These are phyloP conservation scores for Drosophila demipolita DNA, from an alignment of 2,888 invertebrate genomes.

Conservation along the genomic window DNA sequence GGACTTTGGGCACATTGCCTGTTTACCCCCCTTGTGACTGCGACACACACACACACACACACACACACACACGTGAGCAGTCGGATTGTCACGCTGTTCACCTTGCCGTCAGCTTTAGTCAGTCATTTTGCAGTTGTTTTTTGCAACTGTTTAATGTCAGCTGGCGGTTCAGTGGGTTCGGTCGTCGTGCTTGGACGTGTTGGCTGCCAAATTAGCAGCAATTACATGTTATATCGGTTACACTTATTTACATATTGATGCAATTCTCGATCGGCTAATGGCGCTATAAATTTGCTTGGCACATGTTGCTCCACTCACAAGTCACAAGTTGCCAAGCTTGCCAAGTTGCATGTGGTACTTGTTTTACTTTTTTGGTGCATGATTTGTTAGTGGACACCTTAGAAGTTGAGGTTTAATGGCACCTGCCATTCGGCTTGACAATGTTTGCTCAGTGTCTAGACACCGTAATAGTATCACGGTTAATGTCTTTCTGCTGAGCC, in stretches of 20 bases:
- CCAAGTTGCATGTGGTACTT: slow-evolving; percentile 17
- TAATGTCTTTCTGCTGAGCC: slow-evolving; percentile 56
- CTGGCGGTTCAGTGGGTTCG: slow-evolving; percentile 32
- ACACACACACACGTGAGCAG: slow-evolving; percentile 19
- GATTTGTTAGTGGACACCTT: slow-evolving; percentile 63
- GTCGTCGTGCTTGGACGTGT: slow-evolving; percentile 78
- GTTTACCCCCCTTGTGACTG: background rate
- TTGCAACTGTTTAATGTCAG: slow-evolving; percentile 68
- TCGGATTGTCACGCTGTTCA: slow-evolving; percentile 74
- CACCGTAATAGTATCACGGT: slow-evolving; percentile 44
- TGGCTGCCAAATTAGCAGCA: slow-evolving; percentile 82
- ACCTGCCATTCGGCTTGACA: slow-evolving; percentile 70
- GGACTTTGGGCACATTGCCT: slow-evolving; percentile 23
- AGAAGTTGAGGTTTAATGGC: slow-evolving; percentile 67
- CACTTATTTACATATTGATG: slow-evolving; percentile 81
- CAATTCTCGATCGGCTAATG: slow-evolving; percentile 75
- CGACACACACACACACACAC: background rate
- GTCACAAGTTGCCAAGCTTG: slow-evolving; percentile 11
- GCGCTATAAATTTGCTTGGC: slow-evolving; percentile 78
- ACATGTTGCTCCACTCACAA: slow-evolving; percentile 55
- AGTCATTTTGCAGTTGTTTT: slow-evolving; percentile 62
- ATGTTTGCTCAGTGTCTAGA: slow-evolving; percentile 79
- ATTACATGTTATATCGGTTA: slow-evolving; percentile 82
- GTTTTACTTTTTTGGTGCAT: slow-evolving; percentile 31
- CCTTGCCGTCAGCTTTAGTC: slow-evolving; percentile 80